Evolutionary conservation across 2,888 invertebrate genomes (phyloP).

Genomic region (Mesorhabditis sp.): DNA sequence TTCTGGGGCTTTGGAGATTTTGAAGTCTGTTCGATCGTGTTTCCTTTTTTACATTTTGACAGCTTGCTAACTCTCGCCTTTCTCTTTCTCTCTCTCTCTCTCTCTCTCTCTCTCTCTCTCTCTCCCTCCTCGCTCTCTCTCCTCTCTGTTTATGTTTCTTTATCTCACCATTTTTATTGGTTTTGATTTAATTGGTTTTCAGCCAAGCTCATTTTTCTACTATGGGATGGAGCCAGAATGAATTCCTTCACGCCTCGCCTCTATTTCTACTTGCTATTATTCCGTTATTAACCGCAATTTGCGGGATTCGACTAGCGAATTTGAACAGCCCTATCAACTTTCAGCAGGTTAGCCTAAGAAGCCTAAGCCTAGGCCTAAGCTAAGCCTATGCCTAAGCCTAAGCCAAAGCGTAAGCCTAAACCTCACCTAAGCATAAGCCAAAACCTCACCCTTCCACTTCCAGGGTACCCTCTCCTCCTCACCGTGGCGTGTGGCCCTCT

Average conservation of each 20-base stretch:
- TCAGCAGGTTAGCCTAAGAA: conserved; percentile 20
- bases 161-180: background rate
- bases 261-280: conserved; percentile 25
- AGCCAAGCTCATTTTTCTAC: background rate
- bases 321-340: conserved; percentile 34
- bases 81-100: too few relatives aligned
- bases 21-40: too few relatives aligned
- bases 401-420: background rate
- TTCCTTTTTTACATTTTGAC: too few relatives aligned
- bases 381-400: background rate
- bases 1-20: too few relatives aligned
- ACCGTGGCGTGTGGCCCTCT: conserved; percentile 38
- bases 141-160: conserved; percentile 5
- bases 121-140: background rate
- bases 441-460: background rate
- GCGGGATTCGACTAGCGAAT: conserved; percentile 23
- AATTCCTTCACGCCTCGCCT: conserved; percentile 25
- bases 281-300: conserved; percentile 28
- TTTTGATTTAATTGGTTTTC: background rate
- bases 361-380: background rate
- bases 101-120: conserved; percentile 10
- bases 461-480: conserved; percentile 35
- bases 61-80: too few relatives aligned
- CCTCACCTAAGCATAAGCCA: conserved; percentile 4
- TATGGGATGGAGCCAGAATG: background rate